phyloP scores from a whole-genome alignment of 2,797 vertebrate species.

The Lophius americanus region DNA sequence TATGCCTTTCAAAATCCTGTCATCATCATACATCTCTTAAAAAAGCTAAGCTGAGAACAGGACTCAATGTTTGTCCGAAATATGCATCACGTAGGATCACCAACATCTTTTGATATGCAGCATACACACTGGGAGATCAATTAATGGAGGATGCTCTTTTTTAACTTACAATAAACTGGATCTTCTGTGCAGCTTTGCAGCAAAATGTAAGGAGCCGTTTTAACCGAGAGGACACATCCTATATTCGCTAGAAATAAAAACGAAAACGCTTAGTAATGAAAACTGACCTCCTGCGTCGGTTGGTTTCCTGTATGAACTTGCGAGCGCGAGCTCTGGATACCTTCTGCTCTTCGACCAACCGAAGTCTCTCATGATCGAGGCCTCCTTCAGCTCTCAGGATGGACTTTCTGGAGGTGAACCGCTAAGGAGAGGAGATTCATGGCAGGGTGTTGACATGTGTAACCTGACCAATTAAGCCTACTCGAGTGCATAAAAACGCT shows the following conservation, averaged over 20 bases:
- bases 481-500: too few species aligned
- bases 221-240: too few species aligned
- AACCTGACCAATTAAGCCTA: not conserved
- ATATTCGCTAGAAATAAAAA: not conserved
- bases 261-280: not conserved
- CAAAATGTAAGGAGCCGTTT: too few species aligned
- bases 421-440: constrained; percentile 75
- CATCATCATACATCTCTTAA: too few species aligned
- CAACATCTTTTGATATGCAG: too few species aligned
- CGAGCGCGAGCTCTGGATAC: constrained; percentile 79
- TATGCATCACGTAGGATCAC: too few species aligned
- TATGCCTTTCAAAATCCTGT: too few species aligned
- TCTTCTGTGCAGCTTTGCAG: too few species aligned
- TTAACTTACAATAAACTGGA: too few species aligned
- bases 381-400: constrained; percentile 72
- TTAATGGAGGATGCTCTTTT: not conserved
- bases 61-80: too few species aligned
- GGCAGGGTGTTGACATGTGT: not conserved
- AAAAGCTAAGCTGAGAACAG: too few species aligned
- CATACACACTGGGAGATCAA: too few species aligned
- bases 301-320: constrained; percentile 87
- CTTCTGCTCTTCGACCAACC: constrained; percentile 87
- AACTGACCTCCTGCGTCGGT: constrained; percentile 88
- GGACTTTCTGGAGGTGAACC: constrained; percentile 66
- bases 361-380: constrained; percentile 81